Conservation (phyloP, 1,140 invertebrate genomes). For the Stegodyphus dumicola region DNA sequence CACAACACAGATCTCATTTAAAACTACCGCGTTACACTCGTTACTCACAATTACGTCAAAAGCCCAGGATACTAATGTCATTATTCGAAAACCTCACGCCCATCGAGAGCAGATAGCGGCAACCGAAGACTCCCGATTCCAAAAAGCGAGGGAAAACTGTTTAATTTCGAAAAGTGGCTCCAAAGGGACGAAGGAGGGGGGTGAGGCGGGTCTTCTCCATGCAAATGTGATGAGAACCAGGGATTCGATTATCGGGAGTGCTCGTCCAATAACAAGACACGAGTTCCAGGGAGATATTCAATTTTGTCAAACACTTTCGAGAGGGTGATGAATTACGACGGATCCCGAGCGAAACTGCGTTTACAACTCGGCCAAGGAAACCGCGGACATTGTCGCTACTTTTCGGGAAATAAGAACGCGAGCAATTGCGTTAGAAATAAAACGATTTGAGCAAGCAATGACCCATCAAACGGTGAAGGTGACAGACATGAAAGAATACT, state of each 20-base stretch:
- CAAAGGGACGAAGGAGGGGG: background rate
- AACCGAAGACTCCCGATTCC: background rate
- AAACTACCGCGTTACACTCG: constrained; percentile 5
- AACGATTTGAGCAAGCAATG: too few relatives aligned
- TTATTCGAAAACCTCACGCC: constrained; percentile 9
- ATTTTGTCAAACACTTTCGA: constrained; percentile 8
- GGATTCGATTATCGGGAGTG: constrained; percentile 24
- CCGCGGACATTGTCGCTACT: too few relatives aligned
- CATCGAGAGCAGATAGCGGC: background rate
- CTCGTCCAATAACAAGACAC: background rate
- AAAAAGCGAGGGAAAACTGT: constrained; percentile 1
- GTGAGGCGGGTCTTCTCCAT: background rate
- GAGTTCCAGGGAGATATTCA: constrained; percentile 7
- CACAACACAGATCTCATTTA: constrained; percentile 6
- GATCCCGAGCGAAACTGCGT: background rate
- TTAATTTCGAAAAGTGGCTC: constrained; percentile 21
- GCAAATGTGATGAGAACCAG: constrained; percentile 14
- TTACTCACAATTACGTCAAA: constrained; percentile 11
- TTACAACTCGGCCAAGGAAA: background rate
- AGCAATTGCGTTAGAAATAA: too few relatives aligned
- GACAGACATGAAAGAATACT: too few relatives aligned
- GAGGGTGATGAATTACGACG: background rate
- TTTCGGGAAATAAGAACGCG: too few relatives aligned
- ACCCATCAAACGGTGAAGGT: too few relatives aligned
- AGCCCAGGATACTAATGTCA: constrained; percentile 4